phyloP scores from a whole-genome alignment of 2,888 invertebrate genomes.

The Pheosia tremula region DNA sequence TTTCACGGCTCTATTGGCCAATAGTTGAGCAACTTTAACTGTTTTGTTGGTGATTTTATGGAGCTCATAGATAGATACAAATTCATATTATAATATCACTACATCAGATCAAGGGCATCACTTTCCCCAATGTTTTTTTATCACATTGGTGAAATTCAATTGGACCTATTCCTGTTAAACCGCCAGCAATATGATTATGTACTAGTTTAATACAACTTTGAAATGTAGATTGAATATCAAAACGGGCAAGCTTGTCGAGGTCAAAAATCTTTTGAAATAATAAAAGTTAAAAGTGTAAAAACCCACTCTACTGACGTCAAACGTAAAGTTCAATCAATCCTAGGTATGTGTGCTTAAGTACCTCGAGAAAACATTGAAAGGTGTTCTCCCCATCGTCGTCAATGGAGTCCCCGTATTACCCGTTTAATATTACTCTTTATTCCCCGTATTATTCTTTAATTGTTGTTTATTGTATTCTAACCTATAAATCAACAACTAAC shows the following conservation, averaged over 20 bases:
- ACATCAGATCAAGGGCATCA: not conserved
- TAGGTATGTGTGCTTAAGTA: not conserved
- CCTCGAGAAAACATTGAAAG: not conserved
- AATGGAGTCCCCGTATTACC: not conserved
- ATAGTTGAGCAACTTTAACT: not conserved
- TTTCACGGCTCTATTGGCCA: constrained; percentile 1
- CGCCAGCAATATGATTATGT: too few relatives aligned
- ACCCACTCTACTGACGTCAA: not conserved
- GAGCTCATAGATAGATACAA: not conserved
- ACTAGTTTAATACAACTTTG: not conserved
- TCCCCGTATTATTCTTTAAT: not conserved
- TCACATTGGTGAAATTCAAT: not conserved
- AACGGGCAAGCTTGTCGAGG: not conserved
- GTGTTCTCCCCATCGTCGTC: not conserved
- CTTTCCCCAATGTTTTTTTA: not conserved
- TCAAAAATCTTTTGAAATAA: not conserved
- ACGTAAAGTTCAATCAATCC: not conserved
- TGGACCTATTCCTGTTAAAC: not conserved
- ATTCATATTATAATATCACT: not conserved
- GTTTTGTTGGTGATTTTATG: not conserved
- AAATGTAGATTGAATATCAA: not conserved
- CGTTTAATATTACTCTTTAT: not conserved
- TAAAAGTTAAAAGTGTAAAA: constrained; percentile 3
- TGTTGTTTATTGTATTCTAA: too few relatives aligned
- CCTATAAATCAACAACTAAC: too few relatives aligned